Evolutionary conservation across 2,113 vertebrate species (phyloP).

Genomic region (Gobiocypris rarus): DNA sequence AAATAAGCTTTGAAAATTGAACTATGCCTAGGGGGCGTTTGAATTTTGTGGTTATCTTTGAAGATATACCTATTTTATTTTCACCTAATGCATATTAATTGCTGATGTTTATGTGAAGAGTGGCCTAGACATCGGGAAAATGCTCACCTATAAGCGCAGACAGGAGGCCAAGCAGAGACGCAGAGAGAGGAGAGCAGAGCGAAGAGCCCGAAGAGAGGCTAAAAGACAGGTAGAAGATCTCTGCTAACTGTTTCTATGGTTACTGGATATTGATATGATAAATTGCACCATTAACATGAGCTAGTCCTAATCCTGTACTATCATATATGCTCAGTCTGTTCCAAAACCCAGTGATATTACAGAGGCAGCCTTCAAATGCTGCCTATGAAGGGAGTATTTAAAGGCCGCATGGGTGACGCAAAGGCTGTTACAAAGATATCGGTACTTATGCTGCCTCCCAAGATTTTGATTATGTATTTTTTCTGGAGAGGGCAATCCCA

Average conservation of each 20-base stretch:
- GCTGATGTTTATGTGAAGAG: slow-evolving; percentile 70
- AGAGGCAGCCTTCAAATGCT: not conserved
- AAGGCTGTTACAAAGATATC: no score
- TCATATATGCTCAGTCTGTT: not conserved
- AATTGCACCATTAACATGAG: not conserved
- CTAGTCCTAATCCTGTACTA: not conserved
- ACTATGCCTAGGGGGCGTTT: not conserved
- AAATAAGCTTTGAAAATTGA: not conserved
- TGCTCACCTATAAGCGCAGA: slow-evolving; percentile 88
- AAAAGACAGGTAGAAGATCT: slow-evolving; percentile 70
- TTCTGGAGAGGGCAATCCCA: not conserved
- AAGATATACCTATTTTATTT: not conserved
- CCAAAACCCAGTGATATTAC: not conserved
- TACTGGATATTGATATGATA: not conserved
- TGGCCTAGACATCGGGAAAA: slow-evolving; percentile 83
- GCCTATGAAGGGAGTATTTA: not conserved
- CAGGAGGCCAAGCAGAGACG: slow-evolving; percentile 82
- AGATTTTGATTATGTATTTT: not conserved
- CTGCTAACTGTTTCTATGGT: not conserved
- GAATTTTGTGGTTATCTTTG: not conserved
- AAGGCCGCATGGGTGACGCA: no score
- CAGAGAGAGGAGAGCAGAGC: slow-evolving; percentile 78
- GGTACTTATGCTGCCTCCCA: no score
- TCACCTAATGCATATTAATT: not conserved
- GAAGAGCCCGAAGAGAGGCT: slow-evolving; percentile 76